Evolutionary conservation across 2,113 vertebrate genomes (phyloP).

Genomic region (Ammodytes dubius): DNA sequence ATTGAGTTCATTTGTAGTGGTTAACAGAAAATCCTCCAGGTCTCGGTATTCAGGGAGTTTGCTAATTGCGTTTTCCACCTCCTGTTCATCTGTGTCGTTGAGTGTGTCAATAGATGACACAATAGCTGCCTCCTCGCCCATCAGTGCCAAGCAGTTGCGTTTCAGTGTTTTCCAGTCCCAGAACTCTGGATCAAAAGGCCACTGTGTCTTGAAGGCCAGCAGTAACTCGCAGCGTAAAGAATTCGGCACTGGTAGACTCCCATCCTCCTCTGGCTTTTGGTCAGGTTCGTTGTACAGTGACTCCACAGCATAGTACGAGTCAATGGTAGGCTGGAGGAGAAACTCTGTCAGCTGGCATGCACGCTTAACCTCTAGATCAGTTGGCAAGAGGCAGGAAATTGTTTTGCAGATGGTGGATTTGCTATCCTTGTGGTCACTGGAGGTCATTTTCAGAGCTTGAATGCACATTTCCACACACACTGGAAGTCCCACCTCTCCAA

Average conservation of each 20-base stretch:
- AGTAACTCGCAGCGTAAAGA: constrained; percentile 97
- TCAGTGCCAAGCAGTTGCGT: constrained; percentile 95
- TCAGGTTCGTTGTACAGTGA: constrained; percentile 98
- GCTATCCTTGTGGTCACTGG: constrained; percentile 91
- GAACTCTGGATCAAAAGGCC: constrained; percentile 99
- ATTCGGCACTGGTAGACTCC: constrained; percentile 97
- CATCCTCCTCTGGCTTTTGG: constrained; percentile 97
- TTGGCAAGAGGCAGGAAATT: constrained; percentile 96
- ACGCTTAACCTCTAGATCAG: constrained; percentile 97
- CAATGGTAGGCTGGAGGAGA: constrained; percentile 96
- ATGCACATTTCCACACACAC: constrained; percentile 98
- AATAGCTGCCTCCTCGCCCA: constrained; percentile 98
- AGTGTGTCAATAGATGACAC: constrained; percentile 97
- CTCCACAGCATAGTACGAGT: constrained; percentile 98
- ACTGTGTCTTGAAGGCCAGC: constrained; percentile 98
- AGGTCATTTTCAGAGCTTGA: constrained; percentile 95
- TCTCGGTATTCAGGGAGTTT: constrained; percentile 89
- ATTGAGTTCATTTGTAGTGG: constrained; percentile 89
- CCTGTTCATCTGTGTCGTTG: constrained; percentile 94
- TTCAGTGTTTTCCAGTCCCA: constrained; percentile 99
- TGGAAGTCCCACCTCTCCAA: constrained; percentile 95
- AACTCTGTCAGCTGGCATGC: constrained; percentile 99
- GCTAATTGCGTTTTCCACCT: constrained; percentile 84
- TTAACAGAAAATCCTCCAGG: constrained; percentile 89
- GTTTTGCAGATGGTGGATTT: constrained; percentile 99